phyloP scores from a whole-genome alignment of 1,140 invertebrate genomes.

The Caerostris extrusa region DNA sequence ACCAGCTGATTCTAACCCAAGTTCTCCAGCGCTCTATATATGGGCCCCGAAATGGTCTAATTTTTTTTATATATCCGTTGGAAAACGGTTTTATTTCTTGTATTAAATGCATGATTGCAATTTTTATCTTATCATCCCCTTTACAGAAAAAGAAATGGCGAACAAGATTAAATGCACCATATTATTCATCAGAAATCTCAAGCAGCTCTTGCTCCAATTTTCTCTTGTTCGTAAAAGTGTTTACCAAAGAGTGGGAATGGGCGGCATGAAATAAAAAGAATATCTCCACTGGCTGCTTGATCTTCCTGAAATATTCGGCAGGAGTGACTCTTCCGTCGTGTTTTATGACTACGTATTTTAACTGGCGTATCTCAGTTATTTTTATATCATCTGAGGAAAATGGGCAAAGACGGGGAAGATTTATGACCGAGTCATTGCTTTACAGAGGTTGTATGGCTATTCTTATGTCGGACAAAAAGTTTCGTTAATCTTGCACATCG shows the following conservation, averaged over 20 bases:
- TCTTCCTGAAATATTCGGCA: background rate
- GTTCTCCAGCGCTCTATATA: too few species aligned
- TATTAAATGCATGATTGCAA: too few species aligned
- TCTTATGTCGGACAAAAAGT: background rate
- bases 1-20: too few species aligned
- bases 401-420: background rate
- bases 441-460: background rate
- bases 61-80: too few species aligned
- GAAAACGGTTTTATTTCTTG: too few species aligned
- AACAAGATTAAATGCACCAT: too few species aligned
- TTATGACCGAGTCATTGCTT: background rate
- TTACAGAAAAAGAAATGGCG: background rate
- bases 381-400: constrained; percentile 28
- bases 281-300: background rate
- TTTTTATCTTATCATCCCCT: background rate
- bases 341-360: constrained; percentile 16
- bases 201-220: too few species aligned
- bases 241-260: too few species aligned
- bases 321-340: background rate
- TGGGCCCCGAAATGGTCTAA: too few species aligned
- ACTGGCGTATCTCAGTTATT: constrained; percentile 44
- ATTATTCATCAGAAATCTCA: too few species aligned
- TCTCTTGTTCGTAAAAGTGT: too few species aligned
- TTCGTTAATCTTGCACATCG: constrained; percentile 5
- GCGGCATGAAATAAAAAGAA: too few species aligned